Conservation (phyloP, 2,113 vertebrate genomes). For the Centrocercus urophasianus region DNA sequence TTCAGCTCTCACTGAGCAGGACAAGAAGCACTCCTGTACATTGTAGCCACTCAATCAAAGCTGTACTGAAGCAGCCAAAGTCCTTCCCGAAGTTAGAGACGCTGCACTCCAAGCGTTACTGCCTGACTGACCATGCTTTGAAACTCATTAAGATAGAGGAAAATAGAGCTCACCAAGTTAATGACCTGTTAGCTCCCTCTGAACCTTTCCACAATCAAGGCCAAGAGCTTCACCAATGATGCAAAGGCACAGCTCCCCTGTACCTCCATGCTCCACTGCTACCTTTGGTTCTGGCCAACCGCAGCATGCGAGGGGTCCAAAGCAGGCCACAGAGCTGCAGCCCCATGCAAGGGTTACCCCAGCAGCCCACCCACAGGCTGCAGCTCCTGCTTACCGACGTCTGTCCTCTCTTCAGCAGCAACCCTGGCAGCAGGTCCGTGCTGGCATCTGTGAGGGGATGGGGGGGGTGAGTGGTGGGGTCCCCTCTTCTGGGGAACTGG, state of each 20-base stretch:
- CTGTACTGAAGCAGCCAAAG: background rate
- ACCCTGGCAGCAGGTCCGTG: slow-evolving; percentile 69
- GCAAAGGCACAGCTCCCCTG: background rate
- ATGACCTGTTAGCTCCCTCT: background rate
- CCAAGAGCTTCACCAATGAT: background rate
- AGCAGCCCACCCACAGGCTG: too few relatives aligned
- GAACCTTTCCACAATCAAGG: background rate
- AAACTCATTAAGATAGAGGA: background rate
- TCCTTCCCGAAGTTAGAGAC: background rate
- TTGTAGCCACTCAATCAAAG: background rate
- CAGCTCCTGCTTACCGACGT: slow-evolving; percentile 75
- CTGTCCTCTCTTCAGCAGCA: slow-evolving; percentile 81
- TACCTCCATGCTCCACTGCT: background rate
- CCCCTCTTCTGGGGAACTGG: background rate
- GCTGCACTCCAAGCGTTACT: background rate
- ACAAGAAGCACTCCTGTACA: too few relatives aligned
- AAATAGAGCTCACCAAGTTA: background rate
- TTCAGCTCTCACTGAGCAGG: too few relatives aligned
- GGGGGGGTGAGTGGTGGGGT: background rate
- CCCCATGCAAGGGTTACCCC: background rate
- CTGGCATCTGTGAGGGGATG: slow-evolving; percentile 56
- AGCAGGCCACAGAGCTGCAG: background rate
- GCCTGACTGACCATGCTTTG: accelerated
- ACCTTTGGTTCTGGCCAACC: accelerated
- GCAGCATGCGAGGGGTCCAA: accelerated